Evolutionary conservation across 30 jellyfish, hydroid and myxozoan genomes (phyloP).

Genomic region (Rhopilema esculentum): DNA sequence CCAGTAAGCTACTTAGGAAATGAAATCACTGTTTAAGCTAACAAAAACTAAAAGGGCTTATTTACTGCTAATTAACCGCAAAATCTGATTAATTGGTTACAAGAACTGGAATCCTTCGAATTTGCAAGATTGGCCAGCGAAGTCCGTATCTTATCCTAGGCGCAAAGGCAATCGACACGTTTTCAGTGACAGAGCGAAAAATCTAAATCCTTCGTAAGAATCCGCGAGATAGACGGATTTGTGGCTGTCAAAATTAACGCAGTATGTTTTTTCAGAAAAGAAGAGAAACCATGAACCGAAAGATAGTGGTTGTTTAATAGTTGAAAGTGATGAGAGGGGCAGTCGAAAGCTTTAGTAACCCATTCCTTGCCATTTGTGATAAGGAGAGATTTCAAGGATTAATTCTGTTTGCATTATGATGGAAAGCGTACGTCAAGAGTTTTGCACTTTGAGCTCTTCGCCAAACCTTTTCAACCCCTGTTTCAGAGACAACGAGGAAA

Average conservation of each 20-base stretch:
- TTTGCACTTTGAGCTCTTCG: too few species aligned
- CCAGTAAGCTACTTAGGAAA: conserved; percentile 1
- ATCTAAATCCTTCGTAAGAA: background rate
- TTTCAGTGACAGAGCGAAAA: background rate
- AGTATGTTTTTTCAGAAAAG: background rate
- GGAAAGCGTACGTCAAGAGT: too few species aligned
- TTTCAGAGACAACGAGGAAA: too few species aligned
- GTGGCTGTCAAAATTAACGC: background rate
- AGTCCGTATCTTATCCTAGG: background rate
- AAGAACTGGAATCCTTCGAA: background rate
- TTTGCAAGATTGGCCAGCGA: background rate
- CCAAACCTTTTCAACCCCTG: too few species aligned
- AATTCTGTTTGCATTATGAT: too few species aligned
- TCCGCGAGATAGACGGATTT: background rate
- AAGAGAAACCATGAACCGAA: too few species aligned
- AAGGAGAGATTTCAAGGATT: too few species aligned
- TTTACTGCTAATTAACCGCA: background rate
- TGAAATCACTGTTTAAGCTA: background rate
- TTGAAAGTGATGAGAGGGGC: too few species aligned
- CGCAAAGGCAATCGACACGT: background rate
- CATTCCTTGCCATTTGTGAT: too few species aligned
- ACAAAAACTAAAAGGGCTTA: background rate
- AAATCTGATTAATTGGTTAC: background rate
- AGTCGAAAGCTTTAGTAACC: too few species aligned
- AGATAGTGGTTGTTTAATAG: too few species aligned